Base-by-base conservation (phyloP, 2,113 vertebrate genomes). In the Cariama cristata region DNA sequence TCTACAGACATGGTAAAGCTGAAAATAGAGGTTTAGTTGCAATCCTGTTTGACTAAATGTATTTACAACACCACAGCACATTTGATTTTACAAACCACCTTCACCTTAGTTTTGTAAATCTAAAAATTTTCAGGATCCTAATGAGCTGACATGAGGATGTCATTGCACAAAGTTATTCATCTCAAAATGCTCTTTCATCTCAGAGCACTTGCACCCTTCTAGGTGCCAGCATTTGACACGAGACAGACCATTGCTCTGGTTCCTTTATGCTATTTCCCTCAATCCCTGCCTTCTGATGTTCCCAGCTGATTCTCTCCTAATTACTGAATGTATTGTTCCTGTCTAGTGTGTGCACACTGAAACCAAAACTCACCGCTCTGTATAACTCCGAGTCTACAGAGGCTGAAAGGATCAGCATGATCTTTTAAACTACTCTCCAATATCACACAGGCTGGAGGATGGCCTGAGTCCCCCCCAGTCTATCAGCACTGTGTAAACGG, bases 321-420 rank as follows among this genome's bases (percentile, higher is more conserved):
- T 63, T 42, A 21, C 38, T 40, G 8, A 9, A 1, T 32, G 10
- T 35, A 17, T 82, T 79, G 62, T 19, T 93, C 30, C 19, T 74
- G 33, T 40, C 35, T 44, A 19, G 47, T 60, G 14, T 0, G 0
- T 60, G 58, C 67, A 53, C 0, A 0, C 12, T 74, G 81, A 76
- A 73, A 58, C 42, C 47, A 90, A 55, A 88, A 19, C 30, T 83
- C 72, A 18, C 18, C 60, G 49, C 8, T 86, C 33, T 26, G 8
- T 64, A 6, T 33, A 72, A 47, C 14, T n/a, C 64, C 0, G 0
- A 35, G 45, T 45, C 38, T 67, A 38, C 9, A 40, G 58, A 80
- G 27, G 23, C 52, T 76, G 81, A 89, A 72, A 75, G 8, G 12
- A 76, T 40, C 62, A 56, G 14, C 9, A 3, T 15, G 69, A 16